Percentiles rank a stretch among this genome's conserved stretches.
Conservation (phyloP, 2,888 invertebrate species). For the Hybos culiciformis region DNA sequence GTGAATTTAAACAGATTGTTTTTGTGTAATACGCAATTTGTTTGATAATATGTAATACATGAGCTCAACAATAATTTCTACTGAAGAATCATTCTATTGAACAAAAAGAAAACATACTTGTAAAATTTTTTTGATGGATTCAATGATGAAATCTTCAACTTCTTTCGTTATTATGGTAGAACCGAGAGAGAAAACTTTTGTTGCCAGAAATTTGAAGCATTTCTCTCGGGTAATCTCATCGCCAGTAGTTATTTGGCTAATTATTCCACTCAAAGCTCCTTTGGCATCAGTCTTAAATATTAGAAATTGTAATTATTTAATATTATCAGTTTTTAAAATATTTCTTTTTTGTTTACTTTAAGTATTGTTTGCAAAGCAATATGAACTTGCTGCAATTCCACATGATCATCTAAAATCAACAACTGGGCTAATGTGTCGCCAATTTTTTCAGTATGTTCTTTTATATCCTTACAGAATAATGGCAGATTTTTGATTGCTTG, state of each 20-base stretch:
- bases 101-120: constrained; percentile 39
- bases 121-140: constrained; percentile 73
- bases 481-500: constrained; percentile 89
- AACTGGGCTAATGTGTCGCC: constrained; percentile 87
- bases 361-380: constrained; percentile 56
- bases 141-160: constrained; percentile 69
- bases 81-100: neutral
- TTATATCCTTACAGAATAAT: constrained; percentile 69
- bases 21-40: too few relatives aligned
- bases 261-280: constrained; percentile 53
- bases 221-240: constrained; percentile 69
- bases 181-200: constrained; percentile 66
- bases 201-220: constrained; percentile 75
- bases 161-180: constrained; percentile 68
- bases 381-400: constrained; percentile 73
- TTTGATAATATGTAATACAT: too few relatives aligned
- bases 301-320: neutral
- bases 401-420: constrained; percentile 69
- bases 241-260: constrained; percentile 52
- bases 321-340: too few relatives aligned
- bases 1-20: too few relatives aligned
- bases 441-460: constrained; percentile 70
- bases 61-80: too few relatives aligned
- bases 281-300: constrained; percentile 25
- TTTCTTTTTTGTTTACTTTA: constrained; percentile 22